Percentiles rank a stretch among this genome's conserved stretches.
Conservation (phyloP, 1,140 invertebrate species). For the Pogonognathellus flavescens region DNA sequence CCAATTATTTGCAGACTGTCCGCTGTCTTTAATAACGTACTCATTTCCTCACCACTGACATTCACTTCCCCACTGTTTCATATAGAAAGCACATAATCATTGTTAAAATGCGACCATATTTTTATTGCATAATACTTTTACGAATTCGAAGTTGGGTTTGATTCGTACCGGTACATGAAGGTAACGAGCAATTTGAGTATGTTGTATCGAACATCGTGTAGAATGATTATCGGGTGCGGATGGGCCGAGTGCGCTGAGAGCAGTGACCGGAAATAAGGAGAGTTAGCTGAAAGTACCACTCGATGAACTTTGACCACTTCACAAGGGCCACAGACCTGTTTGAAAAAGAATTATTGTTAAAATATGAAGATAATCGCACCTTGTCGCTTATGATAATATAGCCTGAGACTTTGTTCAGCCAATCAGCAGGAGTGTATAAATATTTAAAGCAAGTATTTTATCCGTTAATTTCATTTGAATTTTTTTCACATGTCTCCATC, state of each 20-base stretch:
- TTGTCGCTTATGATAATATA: not conserved
- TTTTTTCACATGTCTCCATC: not conserved
- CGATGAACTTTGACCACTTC: conserved; percentile 90
- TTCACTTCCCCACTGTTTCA: conserved; percentile 85
- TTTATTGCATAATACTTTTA: too few relatives aligned
- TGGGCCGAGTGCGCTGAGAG: conserved; percentile 80
- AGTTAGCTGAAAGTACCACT: conserved; percentile 94
- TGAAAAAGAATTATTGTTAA: not conserved
- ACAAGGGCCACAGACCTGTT: conserved; percentile 65
- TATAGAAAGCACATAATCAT: not conserved
- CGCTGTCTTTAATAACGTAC: conserved; percentile 90
- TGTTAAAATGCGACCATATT: too few relatives aligned
- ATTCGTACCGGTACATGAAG: conserved; percentile 86
- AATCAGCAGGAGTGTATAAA: not conserved
- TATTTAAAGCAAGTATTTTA: not conserved
- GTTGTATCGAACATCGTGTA: conserved; percentile 91
- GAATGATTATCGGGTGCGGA: conserved; percentile 92
- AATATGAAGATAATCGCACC: not conserved
- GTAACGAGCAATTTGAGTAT: conserved; percentile 91
- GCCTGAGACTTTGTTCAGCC: not conserved
- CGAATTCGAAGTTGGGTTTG: too few relatives aligned
- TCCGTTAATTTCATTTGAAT: conserved; percentile 20
- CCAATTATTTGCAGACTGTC: conserved; percentile 93
- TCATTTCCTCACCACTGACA: conserved; percentile 92
- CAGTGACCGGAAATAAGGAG: conserved; percentile 92